Evolutionary conservation across 2,888 invertebrate genomes (phyloP).

Genomic region (Xylocampa areola): DNA sequence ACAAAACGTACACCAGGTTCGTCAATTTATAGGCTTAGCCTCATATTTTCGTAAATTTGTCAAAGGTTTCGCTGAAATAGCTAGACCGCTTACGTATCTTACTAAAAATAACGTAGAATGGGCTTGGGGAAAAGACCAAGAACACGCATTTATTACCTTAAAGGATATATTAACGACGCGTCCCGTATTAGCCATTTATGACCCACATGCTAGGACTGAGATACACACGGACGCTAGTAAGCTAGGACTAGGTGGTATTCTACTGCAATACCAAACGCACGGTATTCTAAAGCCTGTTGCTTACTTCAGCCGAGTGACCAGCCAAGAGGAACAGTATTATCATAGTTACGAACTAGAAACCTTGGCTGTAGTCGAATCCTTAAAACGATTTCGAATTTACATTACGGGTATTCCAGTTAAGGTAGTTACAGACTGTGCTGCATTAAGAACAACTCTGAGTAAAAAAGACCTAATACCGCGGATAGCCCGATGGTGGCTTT

Average conservation of each 20-base stretch:
- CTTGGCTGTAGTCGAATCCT: slow-evolving; percentile 14
- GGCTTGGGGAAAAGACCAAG: slow-evolving; percentile 7
- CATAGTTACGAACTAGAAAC: slow-evolving; percentile 7
- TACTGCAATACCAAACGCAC: slow-evolving; percentile 11
- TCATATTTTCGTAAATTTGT: slow-evolving; percentile 25
- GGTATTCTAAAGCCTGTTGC: slow-evolving; percentile 7
- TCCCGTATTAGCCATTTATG: slow-evolving; percentile 11
- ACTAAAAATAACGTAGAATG: slow-evolving; percentile 11
- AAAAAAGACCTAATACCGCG: background rate
- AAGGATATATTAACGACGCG: slow-evolving; percentile 5
- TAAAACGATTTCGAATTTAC: slow-evolving; percentile 12
- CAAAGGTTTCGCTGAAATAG: slow-evolving; percentile 16
- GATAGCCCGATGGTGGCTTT: slow-evolving; percentile 13
- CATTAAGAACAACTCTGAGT: slow-evolving; percentile 8
- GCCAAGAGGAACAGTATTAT: too few species aligned
- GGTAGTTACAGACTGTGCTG: slow-evolving; percentile 7
- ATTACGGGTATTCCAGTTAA: background rate
- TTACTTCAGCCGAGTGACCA: slow-evolving; percentile 16
- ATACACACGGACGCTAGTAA: slow-evolving; percentile 12
- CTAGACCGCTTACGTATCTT: slow-evolving; percentile 5
- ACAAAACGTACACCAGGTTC: slow-evolving; percentile 17
- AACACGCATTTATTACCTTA: slow-evolving; percentile 1
- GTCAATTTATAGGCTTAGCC: too few species aligned
- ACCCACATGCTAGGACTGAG: slow-evolving; percentile 5
- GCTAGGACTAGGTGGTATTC: slow-evolving; percentile 13